Percentiles rank a stretch among this genome's conserved stretches.
Evolutionary conservation across 2,888 invertebrate genomes (phyloP).

Genomic region (Yponomeuta evonymella): DNA sequence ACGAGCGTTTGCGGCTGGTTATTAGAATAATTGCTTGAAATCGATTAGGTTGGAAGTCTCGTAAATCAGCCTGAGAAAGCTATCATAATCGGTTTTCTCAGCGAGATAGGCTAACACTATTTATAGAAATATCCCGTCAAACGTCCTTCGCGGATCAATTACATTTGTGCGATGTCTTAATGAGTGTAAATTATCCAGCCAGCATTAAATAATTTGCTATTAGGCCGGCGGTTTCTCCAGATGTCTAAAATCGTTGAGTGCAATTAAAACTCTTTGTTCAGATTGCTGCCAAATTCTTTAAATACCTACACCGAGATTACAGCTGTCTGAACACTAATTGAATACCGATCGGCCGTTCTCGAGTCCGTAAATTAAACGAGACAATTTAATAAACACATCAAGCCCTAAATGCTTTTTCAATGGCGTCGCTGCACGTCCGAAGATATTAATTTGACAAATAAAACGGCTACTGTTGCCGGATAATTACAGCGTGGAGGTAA

Average conservation of each 20-base stretch:
- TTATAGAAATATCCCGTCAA: constrained; percentile 7
- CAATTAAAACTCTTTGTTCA: neutral
- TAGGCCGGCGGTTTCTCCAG: constrained; percentile 4
- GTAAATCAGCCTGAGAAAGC: constrained; percentile 8
- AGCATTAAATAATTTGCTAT: constrained; percentile 4
- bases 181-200: constrained; percentile 5
- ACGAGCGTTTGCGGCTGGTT: constrained; percentile 33
- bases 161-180: constrained; percentile 12
- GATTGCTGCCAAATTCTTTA: neutral
- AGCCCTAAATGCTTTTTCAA: constrained; percentile 62
- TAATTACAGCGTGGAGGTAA: constrained; percentile 40
- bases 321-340: neutral
- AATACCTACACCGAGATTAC: neutral
- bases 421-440: constrained; percentile 55
- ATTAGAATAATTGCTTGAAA: constrained; percentile 57
- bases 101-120: neutral
- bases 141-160: constrained; percentile 8
- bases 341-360: constrained; percentile 7
- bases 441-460: constrained; percentile 61
- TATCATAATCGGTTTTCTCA: constrained; percentile 3
- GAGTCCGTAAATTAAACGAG: constrained; percentile 54
- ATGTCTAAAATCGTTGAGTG: neutral
- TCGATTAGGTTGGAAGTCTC: constrained; percentile 37
- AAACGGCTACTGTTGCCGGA: constrained; percentile 44
- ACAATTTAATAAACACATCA: constrained; percentile 74